phyloP scores from a whole-genome alignment of 2,888 invertebrate species.

The Crematogaster levior region DNA sequence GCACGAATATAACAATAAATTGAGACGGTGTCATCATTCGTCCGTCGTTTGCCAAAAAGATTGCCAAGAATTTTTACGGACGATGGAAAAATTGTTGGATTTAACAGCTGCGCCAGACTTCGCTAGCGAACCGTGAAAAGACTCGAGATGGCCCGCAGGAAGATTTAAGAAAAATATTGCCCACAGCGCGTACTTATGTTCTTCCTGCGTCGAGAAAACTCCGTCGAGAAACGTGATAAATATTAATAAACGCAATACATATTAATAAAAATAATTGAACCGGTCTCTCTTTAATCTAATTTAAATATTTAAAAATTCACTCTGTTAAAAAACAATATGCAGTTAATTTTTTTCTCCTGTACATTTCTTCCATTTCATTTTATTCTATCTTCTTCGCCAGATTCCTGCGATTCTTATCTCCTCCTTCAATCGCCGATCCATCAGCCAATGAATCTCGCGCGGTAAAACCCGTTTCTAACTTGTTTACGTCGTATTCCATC shows the following conservation, averaged over 20 bases:
- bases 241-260: constrained; percentile 39
- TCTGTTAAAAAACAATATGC: not conserved
- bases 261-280: constrained; percentile 3
- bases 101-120: constrained; percentile 53
- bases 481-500: constrained; percentile 36
- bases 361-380: not conserved
- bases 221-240: constrained; percentile 13
- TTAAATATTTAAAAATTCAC: not conserved
- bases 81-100: constrained; percentile 60
- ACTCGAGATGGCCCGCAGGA: constrained; percentile 31
- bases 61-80: constrained; percentile 57
- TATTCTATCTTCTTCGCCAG: not conserved
- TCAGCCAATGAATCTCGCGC: constrained; percentile 33
- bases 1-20: constrained; percentile 48
- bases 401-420: constrained; percentile 21
- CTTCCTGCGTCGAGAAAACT: not conserved
- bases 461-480: constrained; percentile 34
- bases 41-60: constrained; percentile 55
- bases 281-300: not conserved
- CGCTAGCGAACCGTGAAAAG: constrained; percentile 31
- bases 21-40: constrained; percentile 54
- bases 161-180: constrained; percentile 48
- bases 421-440: constrained; percentile 20
- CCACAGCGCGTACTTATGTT: constrained; percentile 34
- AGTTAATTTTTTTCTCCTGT: not conserved